Evolutionary conservation across 2,113 vertebrate species (phyloP), one percentile per base, ranked within the genome.

Genomic region (Maccullochella peelii): DNA sequence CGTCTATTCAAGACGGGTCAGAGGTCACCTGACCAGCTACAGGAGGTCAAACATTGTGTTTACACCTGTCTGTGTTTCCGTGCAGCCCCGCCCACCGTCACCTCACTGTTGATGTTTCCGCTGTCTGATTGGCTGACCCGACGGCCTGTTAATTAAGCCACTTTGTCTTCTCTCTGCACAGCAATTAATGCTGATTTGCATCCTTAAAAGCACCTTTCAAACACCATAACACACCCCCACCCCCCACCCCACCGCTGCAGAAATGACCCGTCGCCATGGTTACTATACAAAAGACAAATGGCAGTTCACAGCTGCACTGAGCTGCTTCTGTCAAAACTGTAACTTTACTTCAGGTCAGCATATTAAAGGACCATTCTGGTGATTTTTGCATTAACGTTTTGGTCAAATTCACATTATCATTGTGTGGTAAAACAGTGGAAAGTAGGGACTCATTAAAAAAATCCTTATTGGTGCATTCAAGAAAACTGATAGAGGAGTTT

Each of bases 161-260:
- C 71, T 82, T 42, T 30, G 16, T 42, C 77, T 8, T 77, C 49
- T 69, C 49, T 71, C 66, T 27, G 27, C 69, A 33, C 59, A 7
- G 58, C 42, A 83, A 83, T 87, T 85, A 80, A 65, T 54, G 65
- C 23, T 52, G 6, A 85, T 73, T 52, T 80, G 21, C 38, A 33
- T 61, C 14, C 49, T 47, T 70, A 15, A 91, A 84, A 72, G 54
- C 57, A 12, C 21, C 54, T 33, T 38, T 77, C 52, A 67, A 77
- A 67, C 40, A n/a, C n/a, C n/a, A n/a, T n/a, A n/a, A 77, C 66
- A 58, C 10, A n/a, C 36, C 23, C 20, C 18, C 9, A 1, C 38
- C 18, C 4, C 16, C n/a, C n/a, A n/a, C n/a, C n/a, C n/a, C n/a
- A n/a, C 15, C 12, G 6, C 11, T 2, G 18, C 16, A 50, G 55